Conservation (phyloP, 2,888 invertebrate species). For the Dryobotodes eremita region DNA sequence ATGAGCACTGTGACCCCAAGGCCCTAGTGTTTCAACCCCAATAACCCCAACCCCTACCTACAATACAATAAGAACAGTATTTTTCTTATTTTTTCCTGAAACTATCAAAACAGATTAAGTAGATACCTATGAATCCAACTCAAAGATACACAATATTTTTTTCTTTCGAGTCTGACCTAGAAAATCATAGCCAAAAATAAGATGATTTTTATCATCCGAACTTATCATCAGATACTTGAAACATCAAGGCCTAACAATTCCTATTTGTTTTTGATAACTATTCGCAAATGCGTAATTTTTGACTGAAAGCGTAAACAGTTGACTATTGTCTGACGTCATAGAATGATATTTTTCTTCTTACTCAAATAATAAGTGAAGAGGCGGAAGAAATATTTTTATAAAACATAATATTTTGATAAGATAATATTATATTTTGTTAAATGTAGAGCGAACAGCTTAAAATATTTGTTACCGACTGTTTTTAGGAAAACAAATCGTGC, state of each 20-base stretch:
- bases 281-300: slow-evolving; percentile 40
- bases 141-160: not conserved
- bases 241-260: slow-evolving; percentile 1
- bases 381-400: slow-evolving; percentile 34
- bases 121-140: not conserved
- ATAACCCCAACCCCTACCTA: too few relatives aligned
- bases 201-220: slow-evolving; percentile 12
- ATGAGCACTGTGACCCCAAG: too few relatives aligned
- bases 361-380: slow-evolving; percentile 21
- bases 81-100: not conserved
- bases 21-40: too few relatives aligned
- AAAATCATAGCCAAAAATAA: not conserved
- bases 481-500: not conserved
- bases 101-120: not conserved
- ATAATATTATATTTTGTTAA: slow-evolving; percentile 4
- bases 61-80: not conserved
- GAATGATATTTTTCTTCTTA: slow-evolving; percentile 1
- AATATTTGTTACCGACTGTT: slow-evolving; percentile 1
- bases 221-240: slow-evolving; percentile 6
- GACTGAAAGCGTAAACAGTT: slow-evolving; percentile 42
- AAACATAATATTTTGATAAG: slow-evolving; percentile 24
- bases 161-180: not conserved
- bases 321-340: slow-evolving; percentile 30
- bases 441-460: not conserved
- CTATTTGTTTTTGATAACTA: slow-evolving; percentile 37